These are phyloP conservation scores for Linnaemya tessellans DNA, from an alignment of 2,888 invertebrate genomes.

Conservation along the genomic window DNA sequence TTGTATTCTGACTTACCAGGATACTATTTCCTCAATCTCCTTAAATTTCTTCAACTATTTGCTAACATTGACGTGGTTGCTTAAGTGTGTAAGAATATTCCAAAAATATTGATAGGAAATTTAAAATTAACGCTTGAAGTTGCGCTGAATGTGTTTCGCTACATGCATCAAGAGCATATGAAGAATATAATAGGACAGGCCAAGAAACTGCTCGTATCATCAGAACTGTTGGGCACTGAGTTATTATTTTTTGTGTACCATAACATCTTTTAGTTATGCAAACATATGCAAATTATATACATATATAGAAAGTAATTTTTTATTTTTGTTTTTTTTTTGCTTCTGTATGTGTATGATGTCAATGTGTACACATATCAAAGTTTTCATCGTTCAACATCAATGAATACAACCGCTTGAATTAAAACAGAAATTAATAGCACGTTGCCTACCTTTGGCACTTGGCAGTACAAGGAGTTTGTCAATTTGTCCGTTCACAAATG, in stretches of 20 bases:
- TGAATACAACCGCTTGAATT: conserved; percentile 11
- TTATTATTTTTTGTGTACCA: background rate
- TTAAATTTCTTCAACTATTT: too few relatives aligned
- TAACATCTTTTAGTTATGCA: background rate
- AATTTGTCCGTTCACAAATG: background rate
- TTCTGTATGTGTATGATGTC: conserved; percentile 12
- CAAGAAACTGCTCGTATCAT: too few relatives aligned
- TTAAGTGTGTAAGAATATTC: too few relatives aligned
- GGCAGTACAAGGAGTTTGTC: background rate
- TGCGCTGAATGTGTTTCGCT: too few relatives aligned
- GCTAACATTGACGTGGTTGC: too few relatives aligned
- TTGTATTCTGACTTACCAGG: too few relatives aligned
- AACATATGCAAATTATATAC: background rate
- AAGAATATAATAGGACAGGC: too few relatives aligned
- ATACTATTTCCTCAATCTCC: too few relatives aligned
- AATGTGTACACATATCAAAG: conserved; percentile 48
- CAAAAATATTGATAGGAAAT: too few relatives aligned
- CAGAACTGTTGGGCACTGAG: background rate
- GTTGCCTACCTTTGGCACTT: conserved; percentile 5
- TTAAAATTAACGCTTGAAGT: too few relatives aligned
- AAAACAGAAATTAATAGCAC: background rate
- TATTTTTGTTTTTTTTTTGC: too few relatives aligned
- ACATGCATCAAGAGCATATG: too few relatives aligned
- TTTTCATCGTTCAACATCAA: conserved; percentile 45
- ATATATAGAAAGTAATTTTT: background rate